Conservation (phyloP, 1,140 invertebrate species). For the Bombus polaris region DNA sequence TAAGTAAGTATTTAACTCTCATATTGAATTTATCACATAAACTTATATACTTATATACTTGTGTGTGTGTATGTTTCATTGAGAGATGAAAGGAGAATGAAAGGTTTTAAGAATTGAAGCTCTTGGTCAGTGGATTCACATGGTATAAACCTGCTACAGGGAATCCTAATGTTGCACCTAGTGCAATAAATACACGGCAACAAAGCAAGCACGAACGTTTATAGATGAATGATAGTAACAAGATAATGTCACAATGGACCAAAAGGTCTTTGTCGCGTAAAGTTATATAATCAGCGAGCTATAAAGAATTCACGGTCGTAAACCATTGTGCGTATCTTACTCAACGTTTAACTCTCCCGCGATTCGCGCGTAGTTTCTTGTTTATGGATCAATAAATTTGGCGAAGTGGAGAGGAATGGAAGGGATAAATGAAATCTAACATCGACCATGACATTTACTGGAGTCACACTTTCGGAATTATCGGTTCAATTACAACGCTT, state of each 20-base stretch:
- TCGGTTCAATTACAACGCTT: background rate
- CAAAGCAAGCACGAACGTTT: background rate
- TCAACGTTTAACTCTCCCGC: constrained; percentile 42
- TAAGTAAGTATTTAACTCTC: background rate
- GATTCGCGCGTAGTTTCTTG: constrained; percentile 38
- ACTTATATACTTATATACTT: no score
- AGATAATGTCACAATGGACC: constrained; percentile 16
- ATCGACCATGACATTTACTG: constrained; percentile 41
- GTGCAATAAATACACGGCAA: background rate
- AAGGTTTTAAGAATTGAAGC: background rate
- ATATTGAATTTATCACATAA: background rate
- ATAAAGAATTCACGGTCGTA: constrained; percentile 47
- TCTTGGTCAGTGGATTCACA: background rate
- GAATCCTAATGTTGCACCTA: background rate
- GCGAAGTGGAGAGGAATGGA: background rate
- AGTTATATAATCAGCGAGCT: constrained; percentile 41
- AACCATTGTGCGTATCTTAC: constrained; percentile 43
- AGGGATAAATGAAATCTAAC: constrained; percentile 41
- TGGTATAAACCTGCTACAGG: background rate
- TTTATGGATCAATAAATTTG: constrained; percentile 61
- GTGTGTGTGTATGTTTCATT: background rate
- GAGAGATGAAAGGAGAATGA: background rate
- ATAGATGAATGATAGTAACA: constrained; percentile 13
- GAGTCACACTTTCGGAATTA: background rate
- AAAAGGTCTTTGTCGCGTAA: constrained; percentile 11